Evolutionary conservation across 2,888 invertebrate species (phyloP).

Genomic region (Axea sp.): DNA sequence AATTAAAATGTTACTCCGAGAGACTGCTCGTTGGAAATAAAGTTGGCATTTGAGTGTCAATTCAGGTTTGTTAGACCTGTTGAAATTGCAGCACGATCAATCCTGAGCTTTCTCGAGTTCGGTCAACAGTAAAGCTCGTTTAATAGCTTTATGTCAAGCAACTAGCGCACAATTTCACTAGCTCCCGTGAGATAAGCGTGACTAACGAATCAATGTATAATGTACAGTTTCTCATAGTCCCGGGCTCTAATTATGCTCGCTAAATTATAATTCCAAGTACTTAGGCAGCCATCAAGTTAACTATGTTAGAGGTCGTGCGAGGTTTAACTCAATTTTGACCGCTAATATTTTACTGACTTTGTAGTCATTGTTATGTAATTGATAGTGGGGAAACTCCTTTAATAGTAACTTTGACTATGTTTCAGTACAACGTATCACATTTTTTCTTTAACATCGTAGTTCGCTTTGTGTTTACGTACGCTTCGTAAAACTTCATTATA

Average conservation of each 20-base stretch:
- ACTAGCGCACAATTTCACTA: conserved; percentile 17
- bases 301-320: conserved; percentile 10
- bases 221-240: conserved; percentile 35
- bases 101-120: conserved; percentile 17
- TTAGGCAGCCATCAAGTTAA: conserved; percentile 48
- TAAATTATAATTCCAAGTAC: conserved; percentile 49
- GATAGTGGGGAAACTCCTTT: no score
- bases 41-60: conserved; percentile 1
- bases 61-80: conserved; percentile 27
- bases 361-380: background rate
- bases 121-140: conserved; percentile 43
- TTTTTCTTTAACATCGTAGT: no score
- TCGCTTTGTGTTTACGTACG: no score
- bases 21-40: background rate
- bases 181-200: conserved; percentile 56
- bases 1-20: no score
- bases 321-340: conserved; percentile 20
- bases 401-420: no score
- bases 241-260: conserved; percentile 37
- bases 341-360: conserved; percentile 31
- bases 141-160: conserved; percentile 45
- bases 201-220: conserved; percentile 61
- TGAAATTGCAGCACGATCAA: conserved; percentile 25
- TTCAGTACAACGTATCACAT: no score
- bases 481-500: no score